Evolutionary conservation across 2,113 vertebrate genomes (phyloP), one percentile per base, ranked within the genome.

Genomic region (Myxocyprinus asiaticus): DNA sequence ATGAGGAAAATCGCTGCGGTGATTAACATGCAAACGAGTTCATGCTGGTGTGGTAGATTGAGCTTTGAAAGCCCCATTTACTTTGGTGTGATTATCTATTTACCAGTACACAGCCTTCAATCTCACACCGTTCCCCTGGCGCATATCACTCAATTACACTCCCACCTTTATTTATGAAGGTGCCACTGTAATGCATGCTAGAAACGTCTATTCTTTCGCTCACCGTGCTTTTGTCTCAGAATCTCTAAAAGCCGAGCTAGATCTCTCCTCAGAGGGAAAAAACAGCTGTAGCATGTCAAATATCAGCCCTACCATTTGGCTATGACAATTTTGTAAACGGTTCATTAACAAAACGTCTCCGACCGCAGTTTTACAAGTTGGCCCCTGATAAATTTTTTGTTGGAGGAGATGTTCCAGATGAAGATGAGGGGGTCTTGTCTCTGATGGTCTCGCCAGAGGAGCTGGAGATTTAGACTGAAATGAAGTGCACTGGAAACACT

Each of bases 1-100:
- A 97, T 95, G 95, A 94, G 96, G 94, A 91, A 95, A 97, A 96
- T 96, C 95, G 94, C 94, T 92, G 93, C 93, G 92, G 95, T 97
- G 97, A 99, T 99, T 99, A 99, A 97, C 97, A 99, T 98, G 97
- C 96, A 98, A 99, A 99, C 96, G 96, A 99, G 97, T 96, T 98
- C 96, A 97, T 80, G 96, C 96, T 98, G 97, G 95, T 96, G 96
- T 95, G 95, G 94, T 96, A 98, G 96, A 99, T 98, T 98, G 97
- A 96, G 97, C 95, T 98, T 98, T 99, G 96, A 98, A 99, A 99
- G 97, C 97, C 97, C 97, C 97, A 99, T 98, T 99, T 98, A 99
- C 97, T 97, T 98, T 96, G 96, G 95, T 98, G 95, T 99, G 96
- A 99, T 99, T 98, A 98, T 99, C 96, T 99, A 99, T 99, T 99